phyloP scores from a whole-genome alignment of 2,888 invertebrate genomes.

The Lordiphosa andalusiaca region DNA sequence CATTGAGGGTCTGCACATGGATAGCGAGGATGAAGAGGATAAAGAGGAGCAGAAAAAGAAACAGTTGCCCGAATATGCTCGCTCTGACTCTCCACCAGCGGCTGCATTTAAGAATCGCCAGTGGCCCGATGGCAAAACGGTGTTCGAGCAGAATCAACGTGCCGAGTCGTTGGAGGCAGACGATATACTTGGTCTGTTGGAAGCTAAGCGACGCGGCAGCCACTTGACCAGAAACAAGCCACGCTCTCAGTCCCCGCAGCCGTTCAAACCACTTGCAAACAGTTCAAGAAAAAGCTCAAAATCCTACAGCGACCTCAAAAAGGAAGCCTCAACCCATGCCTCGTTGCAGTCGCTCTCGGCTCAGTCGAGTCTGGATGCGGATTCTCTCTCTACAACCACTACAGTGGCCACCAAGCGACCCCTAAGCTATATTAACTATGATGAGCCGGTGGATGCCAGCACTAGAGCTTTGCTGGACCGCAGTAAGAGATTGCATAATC shows the following conservation, averaged over 20 bases:
- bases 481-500: conserved; percentile 78
- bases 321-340: conserved; percentile 42
- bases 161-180: conserved; percentile 36
- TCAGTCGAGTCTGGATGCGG: conserved; percentile 58
- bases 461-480: conserved; percentile 78
- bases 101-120: conserved; percentile 66
- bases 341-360: conserved; percentile 56
- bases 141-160: conserved; percentile 43
- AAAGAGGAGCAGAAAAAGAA: conserved; percentile 23
- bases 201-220: conserved; percentile 16
- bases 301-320: conserved; percentile 66
- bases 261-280: conserved; percentile 45
- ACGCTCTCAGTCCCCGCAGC: conserved; percentile 64
- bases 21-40: conserved; percentile 39
- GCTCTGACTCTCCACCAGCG: conserved; percentile 60
- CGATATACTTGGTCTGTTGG: conserved; percentile 36
- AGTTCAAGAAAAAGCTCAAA: conserved; percentile 58
- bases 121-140: conserved; percentile 75
- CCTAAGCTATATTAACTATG: conserved; percentile 29
- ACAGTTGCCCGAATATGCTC: conserved; percentile 56
- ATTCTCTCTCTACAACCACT: conserved; percentile 45
- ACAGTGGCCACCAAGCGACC: conserved; percentile 49
- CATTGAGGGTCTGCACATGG: conserved; percentile 23
- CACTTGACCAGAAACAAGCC: conserved; percentile 44
- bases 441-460: conserved; percentile 64